These are phyloP conservation scores for Rhabdornis inornatus DNA, from an alignment of 2,113 vertebrate species.

Conservation along the genomic window DNA sequence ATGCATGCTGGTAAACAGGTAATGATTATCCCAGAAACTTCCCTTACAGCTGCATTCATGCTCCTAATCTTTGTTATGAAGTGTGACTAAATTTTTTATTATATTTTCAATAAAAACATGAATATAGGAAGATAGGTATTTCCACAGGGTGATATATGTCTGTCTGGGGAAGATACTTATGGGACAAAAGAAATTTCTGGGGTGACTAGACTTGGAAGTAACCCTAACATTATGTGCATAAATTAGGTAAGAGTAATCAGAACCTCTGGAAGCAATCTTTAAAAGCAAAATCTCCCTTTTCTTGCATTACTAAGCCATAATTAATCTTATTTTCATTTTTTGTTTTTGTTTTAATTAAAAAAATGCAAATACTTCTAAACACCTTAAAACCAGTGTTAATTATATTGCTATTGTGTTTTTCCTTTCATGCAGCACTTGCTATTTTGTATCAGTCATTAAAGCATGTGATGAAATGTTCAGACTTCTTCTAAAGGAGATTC, in stretches of 20 bases:
- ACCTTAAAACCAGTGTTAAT: not conserved
- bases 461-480: not conserved
- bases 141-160: not conserved
- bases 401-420: not conserved
- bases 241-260: not conserved
- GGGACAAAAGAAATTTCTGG: not conserved
- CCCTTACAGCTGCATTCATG: not conserved
- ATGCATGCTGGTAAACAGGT: not conserved
- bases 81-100: not conserved
- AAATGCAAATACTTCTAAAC: not conserved
- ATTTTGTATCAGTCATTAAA: not conserved
- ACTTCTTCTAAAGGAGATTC: not conserved
- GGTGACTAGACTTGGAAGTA: not conserved
- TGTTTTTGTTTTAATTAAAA: not conserved
- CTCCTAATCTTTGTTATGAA: not conserved
- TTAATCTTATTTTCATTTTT: not conserved
- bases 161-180: not conserved
- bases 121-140: not conserved
- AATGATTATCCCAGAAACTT: not conserved
- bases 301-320: not conserved
- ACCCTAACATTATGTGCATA: rapidly evolving
- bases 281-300: not conserved
- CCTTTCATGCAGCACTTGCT: not conserved
- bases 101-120: not conserved
- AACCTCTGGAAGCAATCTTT: not conserved